phyloP scores from a whole-genome alignment of 2,797 vertebrate species.

The Chiroxiphia lanceolata region DNA sequence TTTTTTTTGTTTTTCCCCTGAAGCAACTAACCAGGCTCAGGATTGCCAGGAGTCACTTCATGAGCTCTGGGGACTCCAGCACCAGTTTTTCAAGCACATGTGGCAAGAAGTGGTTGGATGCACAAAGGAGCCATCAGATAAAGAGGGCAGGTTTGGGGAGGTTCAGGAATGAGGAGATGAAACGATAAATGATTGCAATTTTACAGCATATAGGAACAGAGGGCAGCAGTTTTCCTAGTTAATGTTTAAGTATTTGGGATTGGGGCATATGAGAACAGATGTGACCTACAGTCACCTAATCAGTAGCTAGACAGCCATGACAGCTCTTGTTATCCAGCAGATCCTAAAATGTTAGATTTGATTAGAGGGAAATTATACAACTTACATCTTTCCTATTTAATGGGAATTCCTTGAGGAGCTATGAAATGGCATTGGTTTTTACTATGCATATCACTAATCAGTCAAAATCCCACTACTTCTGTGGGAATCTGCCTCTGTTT shows the following conservation, averaged over 20 bases:
- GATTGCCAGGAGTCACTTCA: not conserved
- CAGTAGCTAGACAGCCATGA: not conserved
- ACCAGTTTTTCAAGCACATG: not conserved
- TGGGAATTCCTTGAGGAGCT: not conserved
- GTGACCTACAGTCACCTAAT: not conserved
- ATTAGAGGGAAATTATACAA: not conserved
- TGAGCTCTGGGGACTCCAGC: not conserved
- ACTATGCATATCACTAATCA: not conserved
- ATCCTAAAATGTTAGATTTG: not conserved
- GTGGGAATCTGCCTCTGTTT: not conserved
- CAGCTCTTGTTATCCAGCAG: not conserved
- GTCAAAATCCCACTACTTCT: not conserved
- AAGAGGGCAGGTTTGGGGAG: rapidly evolving
- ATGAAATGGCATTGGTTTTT: not conserved
- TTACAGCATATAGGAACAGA: not conserved
- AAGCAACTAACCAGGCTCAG: not conserved
- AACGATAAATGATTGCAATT: not conserved
- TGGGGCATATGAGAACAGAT: not conserved
- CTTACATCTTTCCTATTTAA: not conserved
- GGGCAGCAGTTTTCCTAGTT: not conserved
- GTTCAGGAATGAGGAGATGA: not conserved
- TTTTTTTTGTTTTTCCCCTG: not conserved
- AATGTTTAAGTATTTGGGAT: not conserved
- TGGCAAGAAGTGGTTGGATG: not conserved
- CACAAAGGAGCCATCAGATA: not conserved